Evolutionary conservation across 2,888 invertebrate genomes (phyloP).

Genomic region (Calameuta idolon): DNA sequence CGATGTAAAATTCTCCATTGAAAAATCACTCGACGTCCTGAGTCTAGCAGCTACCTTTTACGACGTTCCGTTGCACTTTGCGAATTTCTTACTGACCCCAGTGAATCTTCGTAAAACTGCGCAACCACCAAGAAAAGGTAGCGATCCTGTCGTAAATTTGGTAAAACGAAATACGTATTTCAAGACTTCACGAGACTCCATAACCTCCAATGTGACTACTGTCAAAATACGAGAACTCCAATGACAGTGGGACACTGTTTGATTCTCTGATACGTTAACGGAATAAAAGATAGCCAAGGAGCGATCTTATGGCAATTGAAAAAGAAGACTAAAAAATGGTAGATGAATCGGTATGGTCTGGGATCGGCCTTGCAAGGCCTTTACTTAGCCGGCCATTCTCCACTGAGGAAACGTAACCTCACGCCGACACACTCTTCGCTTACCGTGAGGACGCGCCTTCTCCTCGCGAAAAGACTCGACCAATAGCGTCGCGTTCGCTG

Average conservation of each 20-base stretch:
- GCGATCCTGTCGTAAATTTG: constrained; percentile 36
- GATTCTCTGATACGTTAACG: neutral
- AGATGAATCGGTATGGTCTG: constrained; percentile 13
- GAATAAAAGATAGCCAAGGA: neutral
- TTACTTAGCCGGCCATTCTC: constrained; percentile 34
- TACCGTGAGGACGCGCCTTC: neutral
- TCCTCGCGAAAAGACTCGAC: neutral
- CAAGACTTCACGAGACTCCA: constrained; percentile 9
- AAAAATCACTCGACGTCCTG: neutral
- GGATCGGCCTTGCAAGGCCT: constrained; percentile 58
- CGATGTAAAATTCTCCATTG: constrained; percentile 18
- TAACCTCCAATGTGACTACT: neutral
- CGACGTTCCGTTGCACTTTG: constrained; percentile 40
- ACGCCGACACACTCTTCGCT: neutral
- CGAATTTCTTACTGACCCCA: constrained; percentile 38
- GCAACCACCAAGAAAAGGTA: constrained; percentile 35
- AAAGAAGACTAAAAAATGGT: constrained; percentile 32
- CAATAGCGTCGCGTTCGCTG: neutral
- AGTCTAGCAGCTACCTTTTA: constrained; percentile 27
- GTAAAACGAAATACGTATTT: neutral
- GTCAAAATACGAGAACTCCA: neutral
- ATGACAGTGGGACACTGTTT: too few relatives aligned
- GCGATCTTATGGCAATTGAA: neutral
- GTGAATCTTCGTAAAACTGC: constrained; percentile 27
- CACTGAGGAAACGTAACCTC: constrained; percentile 12